Evolutionary conservation across 2,888 invertebrate species (phyloP), one percentile per base, ranked within the genome.

Genomic region (Mythimna vitellina): DNA sequence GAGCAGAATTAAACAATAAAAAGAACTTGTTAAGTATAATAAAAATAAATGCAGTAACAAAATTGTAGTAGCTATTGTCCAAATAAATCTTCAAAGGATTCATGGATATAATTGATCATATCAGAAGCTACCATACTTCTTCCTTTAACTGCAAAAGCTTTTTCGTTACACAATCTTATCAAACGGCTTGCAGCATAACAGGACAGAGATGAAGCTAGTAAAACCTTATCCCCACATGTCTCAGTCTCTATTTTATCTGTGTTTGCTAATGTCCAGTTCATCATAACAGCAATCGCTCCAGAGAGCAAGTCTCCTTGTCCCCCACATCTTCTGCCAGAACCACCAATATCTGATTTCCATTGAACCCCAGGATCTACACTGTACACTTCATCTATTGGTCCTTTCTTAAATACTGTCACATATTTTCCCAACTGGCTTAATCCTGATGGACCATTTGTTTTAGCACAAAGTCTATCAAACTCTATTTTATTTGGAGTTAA

Each of bases 291-390:
- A 85, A 99, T 94, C 1, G 98, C 97, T 8, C 99, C 99, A 60
- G 98, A 97, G 8, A 99, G 93, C 32, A 99, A 91, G 92, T 99
- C 99, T 0, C 99, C 99, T 94, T 99, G 99, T 0, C 99, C 99
- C 9, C 99, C 99, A 94, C 99, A 99, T 63, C 99, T 96, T 75
- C 99, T 96, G 0, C 98, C 97, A 29, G 99, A 98, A 1, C 99
- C 99, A 58, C 97, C 97, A n/a, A 93, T 90, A 56, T 96, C 96
- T 88, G 97, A 97, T 35, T 96, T 95, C 89, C 97, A 96, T 87
- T 91, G 94, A 86, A 88, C 88, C 75, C 83, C 92, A 86, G 87
- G 85, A 81, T 96, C 96, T 75, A 92, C 92, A 90, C 97, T 97
- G 70, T 97, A 96, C 57, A 98, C 96, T 80, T 97, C 96, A 95